Base-by-base conservation (phyloP, 2,888 invertebrate genomes). In the Acleris cristana region DNA sequence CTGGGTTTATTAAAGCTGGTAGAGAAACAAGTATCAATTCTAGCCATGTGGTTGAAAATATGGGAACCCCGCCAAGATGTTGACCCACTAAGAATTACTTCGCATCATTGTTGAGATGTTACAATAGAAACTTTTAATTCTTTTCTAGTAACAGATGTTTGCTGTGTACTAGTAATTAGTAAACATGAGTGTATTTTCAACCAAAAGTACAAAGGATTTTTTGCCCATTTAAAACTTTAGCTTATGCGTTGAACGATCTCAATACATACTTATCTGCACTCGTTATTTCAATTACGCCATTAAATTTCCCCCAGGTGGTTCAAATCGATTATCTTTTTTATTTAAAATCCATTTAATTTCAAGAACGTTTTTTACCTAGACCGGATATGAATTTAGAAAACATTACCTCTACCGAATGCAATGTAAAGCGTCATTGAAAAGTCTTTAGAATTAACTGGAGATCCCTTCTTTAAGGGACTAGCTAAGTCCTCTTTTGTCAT, bases 61-160 rank as follows among this genome's bases (percentile, higher is more conserved):
- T 92, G 92, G 92, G 92, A 92, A 90, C 89, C 85, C 86, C 87
- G 91, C 92, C 92, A 91, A 92, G 88, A 89, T 81, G 83, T 82
- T 88, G 89, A 87, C 84, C 87, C 83, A 88, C 86, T 88, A 89
- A 91, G 88, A 48, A 51, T 34, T 59, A 87, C 81, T 86, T 84
- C 83, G 88, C 86, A 86, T 84, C 85, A 89, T 90, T 90, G 88
- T 89, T 86, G 78, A 81, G 80, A 72, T 74, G 73, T 82, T 85
- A 79, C 80, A 81, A 80, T 79, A 71, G 69, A 34, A 70, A 61
- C 62, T 61, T 56, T 64, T 62, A 60, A 40, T 40, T 12, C 2
- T 14, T 40, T 14, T 40, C 40, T 40, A 40, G 40, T 40, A 4
- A 40, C 40, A 40, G 40, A 40, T 40, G 40, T 40, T 40, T 40